These are phyloP conservation scores for Eumerus sabulonum DNA, from an alignment of 2,888 invertebrate genomes.

Conservation along the genomic window DNA sequence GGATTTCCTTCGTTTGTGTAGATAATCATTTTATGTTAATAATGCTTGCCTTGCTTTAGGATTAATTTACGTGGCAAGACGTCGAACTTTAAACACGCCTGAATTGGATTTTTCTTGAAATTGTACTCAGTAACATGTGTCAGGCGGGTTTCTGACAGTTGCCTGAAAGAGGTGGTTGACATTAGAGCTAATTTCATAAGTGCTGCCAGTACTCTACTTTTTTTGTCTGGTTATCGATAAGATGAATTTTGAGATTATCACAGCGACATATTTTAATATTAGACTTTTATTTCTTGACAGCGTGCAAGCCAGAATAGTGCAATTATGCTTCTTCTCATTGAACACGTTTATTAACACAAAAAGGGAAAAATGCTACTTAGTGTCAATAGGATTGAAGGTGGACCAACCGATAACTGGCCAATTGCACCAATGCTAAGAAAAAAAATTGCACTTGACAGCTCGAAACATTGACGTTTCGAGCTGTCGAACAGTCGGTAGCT, in stretches of 20 bases:
- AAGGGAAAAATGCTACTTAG: too few relatives aligned
- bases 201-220: too few relatives aligned
- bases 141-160: not conserved
- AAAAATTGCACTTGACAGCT: not conserved
- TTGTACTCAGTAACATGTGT: slow-evolving; percentile 5
- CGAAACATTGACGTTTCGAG: not conserved
- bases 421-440: too few relatives aligned
- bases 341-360: too few relatives aligned
- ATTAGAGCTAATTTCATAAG: not conserved
- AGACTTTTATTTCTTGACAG: too few relatives aligned
- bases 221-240: too few relatives aligned
- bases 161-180: not conserved
- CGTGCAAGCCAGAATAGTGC: too few relatives aligned
- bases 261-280: too few relatives aligned
- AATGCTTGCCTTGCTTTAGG: slow-evolving; percentile 4
- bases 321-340: too few relatives aligned
- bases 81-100: slow-evolving; percentile 33
- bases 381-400: too few relatives aligned
- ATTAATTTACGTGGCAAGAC: slow-evolving; percentile 56
- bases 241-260: too few relatives aligned
- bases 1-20: slow-evolving; percentile 89
- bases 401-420: too few relatives aligned
- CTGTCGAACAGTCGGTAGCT: not conserved
- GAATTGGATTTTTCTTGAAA: slow-evolving; percentile 21
- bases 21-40: slow-evolving; percentile 81